Base-by-base conservation (phyloP, 1,140 invertebrate genomes). In the Lasioglossum baleicum region DNA sequence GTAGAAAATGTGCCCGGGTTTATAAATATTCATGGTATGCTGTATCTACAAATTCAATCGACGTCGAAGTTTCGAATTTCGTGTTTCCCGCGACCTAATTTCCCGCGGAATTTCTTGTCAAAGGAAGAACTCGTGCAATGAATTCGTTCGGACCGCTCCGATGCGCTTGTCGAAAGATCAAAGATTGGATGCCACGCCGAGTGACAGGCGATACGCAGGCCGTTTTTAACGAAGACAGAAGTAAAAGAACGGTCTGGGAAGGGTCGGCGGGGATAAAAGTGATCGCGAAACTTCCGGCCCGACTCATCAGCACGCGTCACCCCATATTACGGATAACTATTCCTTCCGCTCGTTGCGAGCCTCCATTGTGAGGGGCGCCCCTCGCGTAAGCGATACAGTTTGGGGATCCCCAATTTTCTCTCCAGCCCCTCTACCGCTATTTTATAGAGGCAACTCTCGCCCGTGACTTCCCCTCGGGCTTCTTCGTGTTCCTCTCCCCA, bases 311-410 rank as follows among this genome's bases (percentile, higher is more conserved):
- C 88, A 88, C 88, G 88, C 90, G 90, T 91, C 88, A 87, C 87
- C 88, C 88, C 85, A 80, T 88, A 91, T 90, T 90, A 91, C 83
- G 87, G 83, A 88, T 91, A 92, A 91, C 91, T 90, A 88, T 89
- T 88, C 90, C 90, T 91, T 91, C 90, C 90, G 88, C 88, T 89
- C 85, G 86, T 87, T 84, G 87, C 82, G 83, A 87, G 81, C 65
- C 82, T 67, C 87, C 67, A 91, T 90, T 90, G 90, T 85, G 80
- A 83, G 44, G 81, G 84, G 81, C 71, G 81, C 81, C 87, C 84
- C 80, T 88, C 75, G 70, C 74, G 90, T 89, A 90, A 91, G 87
- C 85, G 91, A 91, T 91, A 91, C 88, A 90, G 87, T 84, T 86
- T 79, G 51, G 69, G 75, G 74, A 80, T 80, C 74, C 77, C 76